phyloP scores from a whole-genome alignment of 2,113 vertebrate genomes.

The Erinaceus europaeus region DNA sequence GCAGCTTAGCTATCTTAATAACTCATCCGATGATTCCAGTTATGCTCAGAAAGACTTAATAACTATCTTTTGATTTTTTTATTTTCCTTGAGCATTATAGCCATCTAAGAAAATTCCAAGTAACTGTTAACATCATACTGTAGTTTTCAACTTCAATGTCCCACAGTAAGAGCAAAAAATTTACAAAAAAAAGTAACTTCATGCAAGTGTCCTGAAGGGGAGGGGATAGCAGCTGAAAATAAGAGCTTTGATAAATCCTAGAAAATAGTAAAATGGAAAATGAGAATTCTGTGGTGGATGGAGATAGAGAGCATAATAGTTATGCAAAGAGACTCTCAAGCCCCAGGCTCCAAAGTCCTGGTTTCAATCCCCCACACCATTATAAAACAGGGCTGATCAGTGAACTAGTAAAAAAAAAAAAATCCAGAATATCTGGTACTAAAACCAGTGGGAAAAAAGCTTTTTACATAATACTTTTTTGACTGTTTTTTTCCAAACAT shows the following conservation, averaged over 20 bases:
- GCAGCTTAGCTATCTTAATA: not conserved
- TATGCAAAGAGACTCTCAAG: no score
- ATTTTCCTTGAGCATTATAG: not conserved
- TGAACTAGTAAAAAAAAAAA: not conserved
- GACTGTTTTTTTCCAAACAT: conserved; percentile 54
- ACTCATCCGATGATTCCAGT: not conserved
- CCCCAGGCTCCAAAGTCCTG: no score
- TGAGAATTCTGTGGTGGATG: no score
- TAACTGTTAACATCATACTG: not conserved
- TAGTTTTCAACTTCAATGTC: not conserved
- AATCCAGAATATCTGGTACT: conserved; percentile 24
- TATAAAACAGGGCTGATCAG: no score
- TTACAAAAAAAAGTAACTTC: not conserved
- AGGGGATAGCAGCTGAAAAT: no score
- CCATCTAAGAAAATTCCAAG: not conserved
- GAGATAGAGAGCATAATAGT: no score
- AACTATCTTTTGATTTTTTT: not conserved
- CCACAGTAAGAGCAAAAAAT: not conserved
- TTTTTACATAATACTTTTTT: conserved; percentile 49
- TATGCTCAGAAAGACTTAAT: not conserved
- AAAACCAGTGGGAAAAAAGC: not conserved
- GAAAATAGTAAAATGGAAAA: no score
- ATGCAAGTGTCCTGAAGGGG: not conserved
- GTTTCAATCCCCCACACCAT: no score
- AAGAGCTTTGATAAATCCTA: no score